Base-by-base conservation (phyloP, 2,888 invertebrate genomes). In the Melanostoma mellinum region DNA sequence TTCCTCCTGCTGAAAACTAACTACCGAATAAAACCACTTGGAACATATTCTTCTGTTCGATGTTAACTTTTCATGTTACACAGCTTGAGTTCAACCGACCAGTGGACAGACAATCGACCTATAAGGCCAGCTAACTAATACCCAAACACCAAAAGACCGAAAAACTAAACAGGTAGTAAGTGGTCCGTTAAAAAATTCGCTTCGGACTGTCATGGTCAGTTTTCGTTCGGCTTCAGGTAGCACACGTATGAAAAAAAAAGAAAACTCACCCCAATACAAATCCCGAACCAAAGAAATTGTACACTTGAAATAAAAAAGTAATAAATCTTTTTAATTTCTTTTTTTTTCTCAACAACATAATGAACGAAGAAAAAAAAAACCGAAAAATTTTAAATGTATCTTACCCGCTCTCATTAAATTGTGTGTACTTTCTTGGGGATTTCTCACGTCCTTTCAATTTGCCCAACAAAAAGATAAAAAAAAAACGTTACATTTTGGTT, bases 281-380 rank as follows among this genome's bases (percentile, higher is more conserved):
- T 35, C 33, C n/a, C 8, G 40, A 60, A 74, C 53, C 9, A 40
- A 42, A 38, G 38, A 32, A 61, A 63, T 44, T 3, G 44, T 33
- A 36, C 38, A 63, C 53, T 48, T 63, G 69, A 53, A 73, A 63
- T 73, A 78, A 78, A 69, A 74, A 65, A 67, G 74, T 67, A 84
- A 84, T 84, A 84, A 84, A 84, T 84, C 84, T 84, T 79, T 84
- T 84, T 84, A 84, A 84, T 84, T 79, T 84, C 84, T 74, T 84
- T 78, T 77, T 65, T 69, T 35, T 58, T 52, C 61, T 36, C 50
- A 6, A 38, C n/a, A n/a, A 32, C 55, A 38, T 56, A 68, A 55
- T 38, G 30, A 8, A 44, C 9, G 52, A 10, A 36, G 20, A 46
- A 67, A 63, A 60, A 38, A 48, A 75, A 74, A 72, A 60, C 20